Conservation (phyloP, 2,113 vertebrate species). For the Platycercus adscitus region DNA sequence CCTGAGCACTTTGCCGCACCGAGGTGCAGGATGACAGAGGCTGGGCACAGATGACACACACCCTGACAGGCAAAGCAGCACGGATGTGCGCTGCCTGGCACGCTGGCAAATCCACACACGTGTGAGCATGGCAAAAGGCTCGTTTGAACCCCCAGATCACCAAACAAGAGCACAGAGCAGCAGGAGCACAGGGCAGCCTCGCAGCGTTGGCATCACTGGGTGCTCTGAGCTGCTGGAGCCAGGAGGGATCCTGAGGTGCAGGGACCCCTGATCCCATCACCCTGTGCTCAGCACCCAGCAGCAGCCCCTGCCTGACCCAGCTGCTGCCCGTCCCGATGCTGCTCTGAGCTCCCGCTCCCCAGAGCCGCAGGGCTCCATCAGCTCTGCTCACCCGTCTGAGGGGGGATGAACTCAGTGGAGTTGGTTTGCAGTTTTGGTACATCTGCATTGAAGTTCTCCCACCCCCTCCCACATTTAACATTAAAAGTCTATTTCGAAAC, state of each 20-base stretch:
- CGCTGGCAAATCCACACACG: fast-evolving
- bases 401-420: neutral
- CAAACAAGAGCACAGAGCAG: neutral
- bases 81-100: fast-evolving
- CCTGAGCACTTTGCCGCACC: neutral
- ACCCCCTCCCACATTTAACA: slow-evolving; percentile 17
- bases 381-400: neutral
- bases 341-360: neutral
- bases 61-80: fast-evolving
- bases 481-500: slow-evolving; percentile 38
- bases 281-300: no score
- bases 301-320: neutral
- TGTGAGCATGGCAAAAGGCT: fast-evolving
- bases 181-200: fast-evolving
- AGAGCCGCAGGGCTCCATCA: neutral
- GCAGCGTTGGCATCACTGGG: fast-evolving
- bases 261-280: fast-evolving
- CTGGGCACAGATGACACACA: fast-evolving
- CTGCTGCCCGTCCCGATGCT: neutral
- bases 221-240: neutral
- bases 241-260: neutral
- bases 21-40: neutral
- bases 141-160: fast-evolving
- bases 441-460: neutral
- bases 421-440: neutral